Evolutionary conservation across 1,140 invertebrate species (phyloP).

Genomic region (Caenorhabditis tropicalis): DNA sequence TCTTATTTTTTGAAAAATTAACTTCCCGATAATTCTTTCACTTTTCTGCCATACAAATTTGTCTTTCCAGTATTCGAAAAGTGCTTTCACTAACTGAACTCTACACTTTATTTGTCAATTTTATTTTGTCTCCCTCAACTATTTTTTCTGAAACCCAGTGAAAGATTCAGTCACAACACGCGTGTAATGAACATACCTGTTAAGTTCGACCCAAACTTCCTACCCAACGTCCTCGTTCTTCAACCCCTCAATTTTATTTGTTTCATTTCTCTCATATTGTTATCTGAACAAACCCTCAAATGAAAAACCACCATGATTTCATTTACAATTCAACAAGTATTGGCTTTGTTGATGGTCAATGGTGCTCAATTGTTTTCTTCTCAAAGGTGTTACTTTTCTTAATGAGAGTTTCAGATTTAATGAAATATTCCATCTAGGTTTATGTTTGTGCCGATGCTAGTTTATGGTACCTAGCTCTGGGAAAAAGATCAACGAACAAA

Average conservation of each 20-base stretch:
- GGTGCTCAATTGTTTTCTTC: neutral
- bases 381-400: neutral
- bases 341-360: neutral
- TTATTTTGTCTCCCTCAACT: neutral
- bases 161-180: slow-evolving; percentile 39
- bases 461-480: neutral
- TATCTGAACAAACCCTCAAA: neutral
- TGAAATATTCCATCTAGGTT: neutral
- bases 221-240: slow-evolving; percentile 25
- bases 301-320: neutral
- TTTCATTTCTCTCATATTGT: neutral
- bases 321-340: neutral
- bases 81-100: slow-evolving; percentile 1
- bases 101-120: neutral
- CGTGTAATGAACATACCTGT: slow-evolving; percentile 41
- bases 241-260: neutral
- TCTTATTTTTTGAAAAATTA: neutral
- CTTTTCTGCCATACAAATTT: neutral
- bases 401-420: neutral
- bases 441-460: neutral
- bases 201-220: neutral
- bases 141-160: slow-evolving; percentile 9
- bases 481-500: no score
- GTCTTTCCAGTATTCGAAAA: neutral
- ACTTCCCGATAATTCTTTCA: neutral